Evolutionary conservation across 2,113 vertebrate species (phyloP), one percentile per base, ranked within the genome.

Genomic region (Archilochus colubris): DNA sequence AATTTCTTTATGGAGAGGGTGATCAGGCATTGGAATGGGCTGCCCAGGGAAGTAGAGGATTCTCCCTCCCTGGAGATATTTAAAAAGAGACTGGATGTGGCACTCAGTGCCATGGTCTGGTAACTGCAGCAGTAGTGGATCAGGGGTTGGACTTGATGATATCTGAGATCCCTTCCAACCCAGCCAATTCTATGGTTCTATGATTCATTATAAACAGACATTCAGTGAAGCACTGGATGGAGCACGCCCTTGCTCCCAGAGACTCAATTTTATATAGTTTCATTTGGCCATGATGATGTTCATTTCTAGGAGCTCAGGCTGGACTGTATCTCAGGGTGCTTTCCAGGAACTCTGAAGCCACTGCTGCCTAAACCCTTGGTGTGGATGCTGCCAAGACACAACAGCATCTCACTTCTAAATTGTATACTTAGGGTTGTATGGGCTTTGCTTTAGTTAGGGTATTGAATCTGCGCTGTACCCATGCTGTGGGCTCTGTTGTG

Each of bases 341-440:
- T 85, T 58, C 28, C 30, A 67, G 82, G 70, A 87, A 13, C 23
- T 53, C 59, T 53, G 55, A 25, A 50, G 54, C 30, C 23, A 16
- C 14, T 79, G 16, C 17, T 85, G 40, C 13, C 14, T 86, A 76
- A 92, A 77, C 16, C 18, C 13, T 55, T 4, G 2, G 16, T 17
- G 31, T 1, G 4, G 80, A 68, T 46, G 22, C n/a, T 43, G 24
- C 14, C 16, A 36, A 46, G 72, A 46, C 40, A 31, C 17, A 88
- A 28, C 9, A 80, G 20, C 46, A 69, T 27, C 17, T 58, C 48
- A 4, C 19, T 69, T 84, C 64, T 21, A 64, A 87, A 72, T 20
- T 7, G 14, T 9, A 15, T 24, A 8, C 6, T 6, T 3, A 14
- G 3, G 48, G 21, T 18, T 53, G 28, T 46, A 70, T 0, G 0